Evolutionary conservation across 2,113 vertebrate species (phyloP), one percentile per base, ranked within the genome.

Genomic region (Murina feae): DNA sequence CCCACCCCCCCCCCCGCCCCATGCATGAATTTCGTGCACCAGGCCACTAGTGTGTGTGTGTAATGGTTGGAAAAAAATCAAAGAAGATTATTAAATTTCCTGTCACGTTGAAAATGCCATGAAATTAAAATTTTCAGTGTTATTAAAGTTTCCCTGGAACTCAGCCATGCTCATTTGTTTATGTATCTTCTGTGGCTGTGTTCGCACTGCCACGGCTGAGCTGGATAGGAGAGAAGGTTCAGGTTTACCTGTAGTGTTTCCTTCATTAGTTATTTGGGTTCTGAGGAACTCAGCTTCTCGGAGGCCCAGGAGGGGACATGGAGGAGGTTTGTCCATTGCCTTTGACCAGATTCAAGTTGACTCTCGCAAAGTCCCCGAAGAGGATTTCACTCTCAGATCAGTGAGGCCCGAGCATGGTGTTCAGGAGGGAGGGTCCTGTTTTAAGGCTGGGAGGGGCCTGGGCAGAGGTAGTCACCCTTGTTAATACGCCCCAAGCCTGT

Each of bases 121-220:
- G 55, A 80, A 55, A 75, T 76, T 81, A 75, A 58, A 18, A 87
- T 83, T 44, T 28, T 88, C 75, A 20, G 3, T 74, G 39, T 79
- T 84, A 21, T 72, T 69, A 55, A 90, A 69, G 82, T 21, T 25
- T 32, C 28, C 0, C 60, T 47, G 93, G 58, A 58, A 71, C 66
- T 58, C 6, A 47, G 44, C 68, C 51, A 30, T 2, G 3, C 25
- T 60, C 23, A 4, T 9, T n/a, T 0, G 0, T 16, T 65, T 2
- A 12, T 0, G 0, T 21, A 1, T 63, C 53, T 87, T 83, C 72
- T 9, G 2, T 35, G 37, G 66, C 23, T 10, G 3, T 7, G 42
- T 76, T 72, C 47, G n/a, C 6, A 2, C 11, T 4, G 0, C 16
- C 2, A 11, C 5, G 44, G 53, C 53, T 55, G 55, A 28, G 55